phyloP scores from a whole-genome alignment of 2,113 vertebrate genomes.

The Myotis yumanensis region DNA sequence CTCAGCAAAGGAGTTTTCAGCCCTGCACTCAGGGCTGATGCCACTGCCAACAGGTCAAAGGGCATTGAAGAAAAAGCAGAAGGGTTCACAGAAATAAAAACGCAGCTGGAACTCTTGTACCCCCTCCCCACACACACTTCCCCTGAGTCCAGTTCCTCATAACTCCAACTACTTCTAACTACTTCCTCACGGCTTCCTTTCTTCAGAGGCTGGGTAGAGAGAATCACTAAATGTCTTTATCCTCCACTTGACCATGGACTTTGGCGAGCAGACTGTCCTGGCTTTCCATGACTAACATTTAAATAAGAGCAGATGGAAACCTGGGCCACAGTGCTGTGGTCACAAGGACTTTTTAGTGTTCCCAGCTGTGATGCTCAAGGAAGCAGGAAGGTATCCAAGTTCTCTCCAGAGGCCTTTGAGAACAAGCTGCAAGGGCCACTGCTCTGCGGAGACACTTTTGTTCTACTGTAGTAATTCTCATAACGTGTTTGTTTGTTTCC shows the following conservation, averaged over 20 bases:
- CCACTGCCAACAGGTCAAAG: slow-evolving; percentile 69
- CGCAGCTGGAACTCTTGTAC: background rate
- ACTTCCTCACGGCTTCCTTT: slow-evolving; percentile 30
- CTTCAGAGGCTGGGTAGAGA: slow-evolving; percentile 5
- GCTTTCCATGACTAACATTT: slow-evolving; percentile 47
- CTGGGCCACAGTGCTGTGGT: background rate
- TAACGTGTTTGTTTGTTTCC: background rate
- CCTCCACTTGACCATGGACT: slow-evolving; percentile 51
- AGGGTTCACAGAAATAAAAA: slow-evolving; percentile 58
- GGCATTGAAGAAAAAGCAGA: slow-evolving; percentile 69
- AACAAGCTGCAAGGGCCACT: slow-evolving; percentile 43
- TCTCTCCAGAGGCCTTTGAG: slow-evolving; percentile 10
- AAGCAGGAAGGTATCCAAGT: background rate
- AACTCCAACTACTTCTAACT: background rate
- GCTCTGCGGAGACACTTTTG: background rate
- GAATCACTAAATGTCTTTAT: slow-evolving; percentile 15
- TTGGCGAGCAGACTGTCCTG: slow-evolving; percentile 63
- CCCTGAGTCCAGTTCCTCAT: background rate
- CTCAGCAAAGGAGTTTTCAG: slow-evolving; percentile 74
- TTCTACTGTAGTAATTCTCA: slow-evolving; percentile 22
- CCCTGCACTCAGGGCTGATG: slow-evolving; percentile 41
- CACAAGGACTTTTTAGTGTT: slow-evolving; percentile 51
- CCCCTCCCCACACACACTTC: rapidly evolving
- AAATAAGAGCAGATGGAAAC: slow-evolving; percentile 28
- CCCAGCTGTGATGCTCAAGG: slow-evolving; percentile 36